These are phyloP conservation scores for Pseudocheirus occidentalis DNA, from an alignment of 2,797 vertebrate genomes.

Conservation along the genomic window DNA sequence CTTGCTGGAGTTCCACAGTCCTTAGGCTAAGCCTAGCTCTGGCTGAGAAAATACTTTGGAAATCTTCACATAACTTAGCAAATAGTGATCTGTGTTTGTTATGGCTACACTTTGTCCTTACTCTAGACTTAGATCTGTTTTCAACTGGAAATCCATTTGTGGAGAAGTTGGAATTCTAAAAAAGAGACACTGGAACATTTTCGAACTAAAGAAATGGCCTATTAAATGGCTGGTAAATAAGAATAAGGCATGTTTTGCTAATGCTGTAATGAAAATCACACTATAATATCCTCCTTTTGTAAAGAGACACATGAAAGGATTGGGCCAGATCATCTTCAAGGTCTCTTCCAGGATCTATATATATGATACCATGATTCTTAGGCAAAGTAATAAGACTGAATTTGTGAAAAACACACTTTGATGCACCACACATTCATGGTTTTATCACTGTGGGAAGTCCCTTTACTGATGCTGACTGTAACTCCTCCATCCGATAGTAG, in stretches of 20 bases:
- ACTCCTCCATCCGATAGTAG: not conserved
- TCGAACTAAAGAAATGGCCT: constrained; percentile 66
- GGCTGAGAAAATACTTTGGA: constrained; percentile 66
- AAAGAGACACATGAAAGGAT: constrained; percentile 4
- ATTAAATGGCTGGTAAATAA: constrained; percentile 69
- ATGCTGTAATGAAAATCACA: constrained; percentile 76
- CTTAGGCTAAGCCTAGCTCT: constrained; percentile 14
- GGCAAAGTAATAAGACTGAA: not conserved
- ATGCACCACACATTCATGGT: not conserved
- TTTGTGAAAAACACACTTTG: not conserved
- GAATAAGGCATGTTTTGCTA: constrained; percentile 71
- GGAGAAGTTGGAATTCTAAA: constrained; percentile 66
- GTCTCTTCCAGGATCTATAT: not conserved
- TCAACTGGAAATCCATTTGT: constrained; percentile 79
- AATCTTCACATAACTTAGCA: constrained; percentile 45
- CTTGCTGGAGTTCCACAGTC: not conserved
- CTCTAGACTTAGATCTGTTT: constrained; percentile 81
- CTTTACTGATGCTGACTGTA: not conserved
- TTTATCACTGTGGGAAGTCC: not conserved
- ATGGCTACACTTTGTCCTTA: constrained; percentile 81
- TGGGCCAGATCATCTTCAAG: not conserved
- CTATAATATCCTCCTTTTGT: constrained; percentile 52
- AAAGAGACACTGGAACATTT: constrained; percentile 50
- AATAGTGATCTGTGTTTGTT: constrained; percentile 80
- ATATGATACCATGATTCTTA: not conserved